Evolutionary conservation across 2,113 vertebrate genomes (phyloP), one percentile per base, ranked within the genome.

Genomic region (Anarrhichthys ocellatus): DNA sequence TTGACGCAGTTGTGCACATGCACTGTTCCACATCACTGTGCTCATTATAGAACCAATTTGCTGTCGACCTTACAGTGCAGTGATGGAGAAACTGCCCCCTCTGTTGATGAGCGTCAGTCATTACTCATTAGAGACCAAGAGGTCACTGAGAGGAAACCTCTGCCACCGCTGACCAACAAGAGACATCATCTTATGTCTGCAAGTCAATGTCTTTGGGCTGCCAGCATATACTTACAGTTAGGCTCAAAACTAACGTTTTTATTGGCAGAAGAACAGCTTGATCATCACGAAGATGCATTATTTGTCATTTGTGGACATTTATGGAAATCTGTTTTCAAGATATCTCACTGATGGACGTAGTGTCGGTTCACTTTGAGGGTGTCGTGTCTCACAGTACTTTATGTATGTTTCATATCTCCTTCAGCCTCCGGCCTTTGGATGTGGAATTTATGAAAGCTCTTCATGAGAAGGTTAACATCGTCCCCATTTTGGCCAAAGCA

Each of bases 381-480:
- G 5, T 27, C 24, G 42, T 61, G 32, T 22, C 9, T 32, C 40
- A 17, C 36, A 7, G 11, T 44, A 27, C 22, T 77, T 73, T 14
- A 18, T 13, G 32, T 17, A 8, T 88, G 69, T 78, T 36, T 58
- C 4, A 1, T 48, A 2, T 81, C 5, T 89, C 20, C 72, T 68
- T n/a, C 63, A 99, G 98, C 80, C 96, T 99, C 56, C 95, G 98
- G 73, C 98, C 98, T 42, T 73, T 99, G 91, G 98, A 99, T 5
- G 96, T 99, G 88, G 98, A 99, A 78, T 99, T 99, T 83, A 99
- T 99, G 97, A 97, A 93, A 87, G 98, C 98, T 38, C 95, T 99
- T 44, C 98, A 99, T 73, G 97, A 98, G 92, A 97, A 98, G 1
- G 98, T 99, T 54, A 99, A 99, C 94, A 98, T 99, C 0, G 98